A percentile compares a stretch with the other conserved stretches of the same genome.
These are phyloP conservation scores for Ptyas mucosa DNA, from an alignment of 2,113 vertebrate species.

Conservation along the genomic window DNA sequence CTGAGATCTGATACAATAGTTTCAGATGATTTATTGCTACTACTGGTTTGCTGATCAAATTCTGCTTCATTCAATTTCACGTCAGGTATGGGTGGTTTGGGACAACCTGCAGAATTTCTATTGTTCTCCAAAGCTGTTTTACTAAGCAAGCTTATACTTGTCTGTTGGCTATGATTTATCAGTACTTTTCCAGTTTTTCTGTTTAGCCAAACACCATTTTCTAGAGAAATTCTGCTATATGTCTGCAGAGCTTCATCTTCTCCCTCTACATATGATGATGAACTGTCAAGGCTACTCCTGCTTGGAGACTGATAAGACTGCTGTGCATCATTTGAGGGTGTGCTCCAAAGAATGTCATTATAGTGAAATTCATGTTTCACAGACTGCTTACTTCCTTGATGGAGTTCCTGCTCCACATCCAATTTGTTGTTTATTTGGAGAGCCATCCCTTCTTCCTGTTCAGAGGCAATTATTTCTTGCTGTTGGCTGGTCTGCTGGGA, in stretches of 20 bases:
- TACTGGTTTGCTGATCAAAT: neutral
- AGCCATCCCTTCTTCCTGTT: neutral
- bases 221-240: conserved; percentile 15
- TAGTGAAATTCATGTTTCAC: neutral
- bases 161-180: conserved; percentile 4
- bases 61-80: neutral
- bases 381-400: neutral
- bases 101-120: no score
- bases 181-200: conserved; percentile 20
- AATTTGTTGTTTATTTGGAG: neutral
- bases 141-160: neutral
- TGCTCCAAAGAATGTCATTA: neutral
- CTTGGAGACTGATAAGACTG: neutral
- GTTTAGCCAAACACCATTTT: conserved; percentile 18
- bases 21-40: neutral
- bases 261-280: neutral
- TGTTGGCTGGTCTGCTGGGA: neutral
- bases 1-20: neutral
- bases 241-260: conserved; percentile 19
- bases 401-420: neutral
- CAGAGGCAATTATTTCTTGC: neutral
- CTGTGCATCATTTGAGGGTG: neutral
- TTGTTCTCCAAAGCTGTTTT: neutral
- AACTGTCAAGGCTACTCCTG: neutral
- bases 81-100: neutral